Conservation (phyloP, 2,797 vertebrate species). For the Distichodus sexfasciatus region DNA sequence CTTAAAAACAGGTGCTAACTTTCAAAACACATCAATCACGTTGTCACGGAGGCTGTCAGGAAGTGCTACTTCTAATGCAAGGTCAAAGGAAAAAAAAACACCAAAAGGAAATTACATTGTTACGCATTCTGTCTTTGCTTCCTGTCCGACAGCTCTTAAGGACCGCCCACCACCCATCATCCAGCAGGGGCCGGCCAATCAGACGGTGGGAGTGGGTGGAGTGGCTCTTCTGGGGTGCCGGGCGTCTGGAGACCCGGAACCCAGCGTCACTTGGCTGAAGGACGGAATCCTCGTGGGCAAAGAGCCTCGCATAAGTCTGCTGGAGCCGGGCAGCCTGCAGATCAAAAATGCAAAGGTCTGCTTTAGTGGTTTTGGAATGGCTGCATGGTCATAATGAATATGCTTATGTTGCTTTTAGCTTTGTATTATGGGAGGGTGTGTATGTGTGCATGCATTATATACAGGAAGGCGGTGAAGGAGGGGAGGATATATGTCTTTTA, state of each 20-base stretch:
- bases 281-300: no score
- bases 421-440: neutral
- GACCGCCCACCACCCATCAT: conserved; percentile 98
- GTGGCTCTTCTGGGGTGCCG: conserved; percentile 92
- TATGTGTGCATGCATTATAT: no score
- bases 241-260: conserved; percentile 93
- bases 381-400: neutral
- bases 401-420: neutral
- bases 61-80: conserved; percentile 6
- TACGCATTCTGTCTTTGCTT: conserved; percentile 6
- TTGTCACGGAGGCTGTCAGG: conserved; percentile 20
- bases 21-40: conserved; percentile 60
- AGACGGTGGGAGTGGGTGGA: conserved; percentile 88
- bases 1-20: conserved; percentile 61
- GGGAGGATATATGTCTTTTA: conserved; percentile 17
- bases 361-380: conserved; percentile 5
- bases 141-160: conserved; percentile 59
- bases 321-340: conserved; percentile 91
- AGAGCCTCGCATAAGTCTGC: no score
- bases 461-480: neutral
- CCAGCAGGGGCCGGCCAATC: conserved; percentile 93
- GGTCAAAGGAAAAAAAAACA: conserved; percentile 21
- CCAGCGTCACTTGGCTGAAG: conserved; percentile 95
- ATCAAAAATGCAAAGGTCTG: conserved; percentile 75
- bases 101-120: neutral